Evolutionary conservation across 2,888 invertebrate species (phyloP), one percentile per base, ranked within the genome.

Genomic region (Criorhina ranunculi): DNA sequence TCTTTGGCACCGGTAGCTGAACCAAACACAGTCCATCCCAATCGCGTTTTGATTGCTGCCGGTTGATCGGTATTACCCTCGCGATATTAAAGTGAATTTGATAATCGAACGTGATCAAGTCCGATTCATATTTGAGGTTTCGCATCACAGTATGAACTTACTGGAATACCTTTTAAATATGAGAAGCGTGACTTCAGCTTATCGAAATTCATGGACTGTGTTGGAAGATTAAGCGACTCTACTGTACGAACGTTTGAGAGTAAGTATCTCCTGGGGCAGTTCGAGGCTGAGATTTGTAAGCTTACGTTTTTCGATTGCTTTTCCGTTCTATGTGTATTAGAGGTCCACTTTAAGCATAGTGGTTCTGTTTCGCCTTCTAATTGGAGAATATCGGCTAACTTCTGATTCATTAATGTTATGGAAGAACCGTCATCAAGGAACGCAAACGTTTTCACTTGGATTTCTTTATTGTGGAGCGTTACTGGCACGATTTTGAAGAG

Each of bases 21-120:
- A n/a, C n/a, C n/a, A n/a, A n/a, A 55, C 8, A 78, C 49, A 0
- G 53, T 59, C 80, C 86, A 87, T n/a, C 86, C 87, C n/a, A 87
- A 76, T 1, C 76, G 72, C 7, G 87, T 76, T 35, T 87, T 87
- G 0, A 76, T 53, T 6, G 86, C 86, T n/a, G 72, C 44, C 0
- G 86, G n/a, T n/a, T n/a, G n/a, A n/a, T n/a, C n/a, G n/a, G n/a
- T n/a, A n/a, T n/a, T n/a, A n/a, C n/a, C n/a, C n/a, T 12, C 15
- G n/a, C n/a, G n/a, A 4, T 24, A 4, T 4, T 24, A 3, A 24
- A 24, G 24, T 24, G 24, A 24, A 24, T 24, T 24, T 24, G 24
- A 24, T 24, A 24, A 24, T 3, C 24, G 24, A 24, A 24, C 4
- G 4, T 24, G 24, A 4, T 24, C 24, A 1, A 24, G 24, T 4